A percentile compares a stretch with the other conserved stretches of the same genome.
phyloP scores from a whole-genome alignment of 2,888 invertebrate genomes.

The Hedya salicella region DNA sequence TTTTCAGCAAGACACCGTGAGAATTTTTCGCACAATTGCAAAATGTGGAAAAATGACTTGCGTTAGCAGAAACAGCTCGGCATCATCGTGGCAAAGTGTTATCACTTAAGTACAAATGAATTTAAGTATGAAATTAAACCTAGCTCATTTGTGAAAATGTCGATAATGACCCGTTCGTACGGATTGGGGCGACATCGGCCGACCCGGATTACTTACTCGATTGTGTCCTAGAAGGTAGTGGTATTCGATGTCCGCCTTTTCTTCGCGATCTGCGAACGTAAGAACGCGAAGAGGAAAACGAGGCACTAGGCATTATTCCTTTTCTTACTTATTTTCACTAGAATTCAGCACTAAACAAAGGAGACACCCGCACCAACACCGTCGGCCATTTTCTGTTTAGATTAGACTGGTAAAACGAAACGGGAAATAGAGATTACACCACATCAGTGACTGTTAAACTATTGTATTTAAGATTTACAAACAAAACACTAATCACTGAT shows the following conservation, averaged over 20 bases:
- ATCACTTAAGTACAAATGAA: constrained; percentile 13
- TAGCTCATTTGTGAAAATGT: constrained; percentile 63
- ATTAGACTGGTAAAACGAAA: constrained; percentile 82
- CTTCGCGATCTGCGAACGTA: constrained; percentile 96
- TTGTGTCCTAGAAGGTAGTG: constrained; percentile 91
- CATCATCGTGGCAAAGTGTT: constrained; percentile 12
- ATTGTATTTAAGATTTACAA: constrained; percentile 58
- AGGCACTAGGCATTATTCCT: constrained; percentile 96
- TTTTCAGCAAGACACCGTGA: constrained; percentile 54
- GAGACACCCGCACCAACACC: constrained; percentile 91
- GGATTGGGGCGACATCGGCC: constrained; percentile 73
- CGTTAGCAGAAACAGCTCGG: constrained; percentile 26
- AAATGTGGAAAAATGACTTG: constrained; percentile 33
- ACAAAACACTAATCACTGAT: constrained; percentile 74
- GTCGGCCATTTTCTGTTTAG: constrained; percentile 93
- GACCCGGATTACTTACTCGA: constrained; percentile 89
- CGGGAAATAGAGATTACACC: constrained; percentile 72
- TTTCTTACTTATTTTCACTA: constrained; percentile 82
- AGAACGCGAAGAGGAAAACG: constrained; percentile 96
- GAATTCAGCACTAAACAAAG: constrained; percentile 90
- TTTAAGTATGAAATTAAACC: constrained; percentile 48
- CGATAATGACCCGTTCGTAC: constrained; percentile 67
- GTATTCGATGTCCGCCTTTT: constrained; percentile 95
- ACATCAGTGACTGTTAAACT: constrained; percentile 65
- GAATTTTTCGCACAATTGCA: constrained; percentile 52